Base-by-base conservation (phyloP, 2,113 vertebrate genomes). In the Grammomys dolichurus region DNA sequence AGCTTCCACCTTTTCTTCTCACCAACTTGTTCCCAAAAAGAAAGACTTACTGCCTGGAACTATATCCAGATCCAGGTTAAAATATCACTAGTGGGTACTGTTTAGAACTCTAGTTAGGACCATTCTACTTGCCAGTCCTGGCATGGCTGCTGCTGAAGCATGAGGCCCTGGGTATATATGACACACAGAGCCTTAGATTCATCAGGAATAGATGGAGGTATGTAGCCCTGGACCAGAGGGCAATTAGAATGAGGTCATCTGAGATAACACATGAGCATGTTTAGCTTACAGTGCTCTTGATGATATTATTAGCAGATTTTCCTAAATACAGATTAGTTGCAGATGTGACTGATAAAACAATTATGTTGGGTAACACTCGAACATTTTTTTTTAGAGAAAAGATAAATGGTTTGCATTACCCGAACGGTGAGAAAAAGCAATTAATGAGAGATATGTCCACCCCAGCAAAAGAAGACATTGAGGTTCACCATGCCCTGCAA, bases 11-110 rank as follows among this genome's bases (percentile, higher is more conserved):
- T 91, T 82, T 54, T 58, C 26, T 14, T 17, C 51, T 87, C 20
- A 12, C 8, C 24, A 48, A 73, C 69, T 92, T 87, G 3, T 78
- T 93, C 84, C 88, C 75, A 96, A 76, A 4, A 77, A 58, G 33
- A 95, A 87, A 65, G n/a, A 81, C 46, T 90, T 90, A 58, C 56
- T 54, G 63, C 75, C 76, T 63, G 1, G 72, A 93, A 86, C 43
- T 7, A 28, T 33, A 43, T 82, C 51, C 48, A 0, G 1, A 75
- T 80, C 72, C 65, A 81, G 70, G 76, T n/a, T 88, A 82, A 58
- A 28, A 95, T 70, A 11, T 26, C 54, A 46, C 48, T 36, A 6
- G 9, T n/a, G 48, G 40, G 43, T 7, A 75, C n/a, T 67, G 7
- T 70, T n/a, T 89, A 87, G 63, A 67, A 48, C 67, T 76, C 51